Evolutionary conservation across 2,888 invertebrate species (phyloP).

Genomic region (Pachymerium ferrugineum): DNA sequence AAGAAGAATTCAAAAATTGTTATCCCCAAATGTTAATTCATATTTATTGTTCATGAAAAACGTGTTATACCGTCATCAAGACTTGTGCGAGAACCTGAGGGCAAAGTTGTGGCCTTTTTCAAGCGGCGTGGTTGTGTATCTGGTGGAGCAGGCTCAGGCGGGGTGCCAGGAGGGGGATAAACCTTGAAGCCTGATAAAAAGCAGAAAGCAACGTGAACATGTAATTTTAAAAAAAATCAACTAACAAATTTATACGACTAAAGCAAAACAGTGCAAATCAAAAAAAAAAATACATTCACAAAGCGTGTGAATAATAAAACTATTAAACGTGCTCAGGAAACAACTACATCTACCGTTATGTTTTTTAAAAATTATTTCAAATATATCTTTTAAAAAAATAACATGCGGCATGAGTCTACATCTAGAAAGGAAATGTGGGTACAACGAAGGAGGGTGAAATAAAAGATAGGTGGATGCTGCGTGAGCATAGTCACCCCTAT

Average conservation of each 20-base stretch:
- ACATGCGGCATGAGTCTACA: no score
- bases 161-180: conserved; percentile 75
- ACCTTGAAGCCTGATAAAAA: conserved; percentile 64
- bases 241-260: neutral
- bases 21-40: neutral
- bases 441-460: no score
- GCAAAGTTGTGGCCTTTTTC: conserved; percentile 45
- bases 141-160: conserved; percentile 77
- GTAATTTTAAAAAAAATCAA: neutral
- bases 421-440: no score
- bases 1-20: neutral
- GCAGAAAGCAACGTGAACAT: neutral
- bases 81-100: conserved; percentile 52
- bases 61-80: conserved; percentile 53
- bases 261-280: conserved; percentile 6
- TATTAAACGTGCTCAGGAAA: no score
- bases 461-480: neutral
- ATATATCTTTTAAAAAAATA: no score
- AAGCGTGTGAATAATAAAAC: no score
- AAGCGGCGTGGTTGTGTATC: conserved; percentile 56
- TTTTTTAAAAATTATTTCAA: no score
- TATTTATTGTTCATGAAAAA: neutral
- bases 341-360: no score
- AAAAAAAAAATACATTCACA: conserved; percentile 32
- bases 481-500: conserved; percentile 32